Evolutionary conservation across 2,797 vertebrate genomes (phyloP).

Genomic region (Karalla daura): DNA sequence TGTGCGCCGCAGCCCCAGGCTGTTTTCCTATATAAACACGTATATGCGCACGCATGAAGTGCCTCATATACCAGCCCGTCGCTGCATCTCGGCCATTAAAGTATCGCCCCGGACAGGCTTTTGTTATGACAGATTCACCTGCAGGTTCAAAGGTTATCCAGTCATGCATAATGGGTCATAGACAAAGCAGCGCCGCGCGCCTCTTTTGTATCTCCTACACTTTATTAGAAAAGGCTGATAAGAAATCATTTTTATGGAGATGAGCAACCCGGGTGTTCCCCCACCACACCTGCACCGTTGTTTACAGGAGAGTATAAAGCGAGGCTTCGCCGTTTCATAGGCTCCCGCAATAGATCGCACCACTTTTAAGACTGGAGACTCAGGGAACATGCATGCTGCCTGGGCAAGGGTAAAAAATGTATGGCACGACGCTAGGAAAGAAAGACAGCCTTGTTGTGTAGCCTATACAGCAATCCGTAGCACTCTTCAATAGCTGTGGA

Average conservation of each 20-base stretch:
- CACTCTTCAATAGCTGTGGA: neutral
- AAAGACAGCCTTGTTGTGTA: no score
- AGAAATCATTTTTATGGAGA: neutral
- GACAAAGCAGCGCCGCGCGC: conserved; percentile 4
- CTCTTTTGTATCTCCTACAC: neutral
- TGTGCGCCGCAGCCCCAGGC: conserved; percentile 24
- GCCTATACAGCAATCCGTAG: conserved; percentile 7
- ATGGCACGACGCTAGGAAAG: no score
- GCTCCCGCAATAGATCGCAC: no score
- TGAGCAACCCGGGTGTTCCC: no score
- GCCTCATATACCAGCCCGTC: neutral
- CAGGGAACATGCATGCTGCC: no score
- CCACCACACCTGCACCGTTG: no score
- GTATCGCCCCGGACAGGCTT: neutral
- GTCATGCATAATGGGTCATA: conserved; percentile 2
- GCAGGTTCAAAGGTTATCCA: conserved; percentile 26
- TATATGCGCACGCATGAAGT: neutral
- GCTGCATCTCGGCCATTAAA: neutral
- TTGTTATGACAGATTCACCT: conserved; percentile 20
- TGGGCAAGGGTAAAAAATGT: no score
- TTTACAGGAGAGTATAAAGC: no score
- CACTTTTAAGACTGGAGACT: no score
- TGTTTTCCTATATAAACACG: conserved; percentile 30
- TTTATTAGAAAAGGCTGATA: conserved; percentile 20
- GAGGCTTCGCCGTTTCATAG: no score